phyloP scores from a whole-genome alignment of 2,797 vertebrate species.

The Okamejei kenojei region DNA sequence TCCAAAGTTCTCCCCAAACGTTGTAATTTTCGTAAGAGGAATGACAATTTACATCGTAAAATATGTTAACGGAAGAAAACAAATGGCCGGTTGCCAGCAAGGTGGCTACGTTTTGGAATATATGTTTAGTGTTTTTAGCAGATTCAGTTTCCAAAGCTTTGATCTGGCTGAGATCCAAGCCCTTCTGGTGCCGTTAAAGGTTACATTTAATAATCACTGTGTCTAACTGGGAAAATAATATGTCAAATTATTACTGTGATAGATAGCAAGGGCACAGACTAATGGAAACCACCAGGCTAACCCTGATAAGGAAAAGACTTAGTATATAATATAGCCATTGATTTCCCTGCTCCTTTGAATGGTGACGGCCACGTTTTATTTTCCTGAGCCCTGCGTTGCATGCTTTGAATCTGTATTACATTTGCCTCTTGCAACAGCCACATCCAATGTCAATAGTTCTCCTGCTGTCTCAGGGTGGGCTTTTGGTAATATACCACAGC shows the following conservation, averaged over 20 bases:
- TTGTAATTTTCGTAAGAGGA: neutral
- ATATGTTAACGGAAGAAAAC: neutral
- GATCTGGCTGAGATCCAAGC: neutral
- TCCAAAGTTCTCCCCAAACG: neutral
- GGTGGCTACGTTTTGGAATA: neutral
- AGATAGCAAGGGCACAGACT: conserved; percentile 31
- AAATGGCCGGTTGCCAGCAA: neutral
- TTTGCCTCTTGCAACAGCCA: neutral
- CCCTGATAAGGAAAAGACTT: conserved; percentile 13
- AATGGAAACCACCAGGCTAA: conserved; percentile 17
- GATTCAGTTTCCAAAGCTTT: neutral
- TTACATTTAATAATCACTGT: conserved; percentile 30
- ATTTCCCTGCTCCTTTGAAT: conserved; percentile 17
- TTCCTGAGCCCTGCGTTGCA: neutral
- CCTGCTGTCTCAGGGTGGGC: no score
- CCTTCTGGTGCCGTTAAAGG: conserved; percentile 27
- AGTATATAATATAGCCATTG: conserved; percentile 19
- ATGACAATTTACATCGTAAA: neutral
- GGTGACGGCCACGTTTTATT: conserved; percentile 18
- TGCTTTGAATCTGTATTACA: neutral
- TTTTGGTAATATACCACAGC: neutral
- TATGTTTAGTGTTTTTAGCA: conserved; percentile 12
- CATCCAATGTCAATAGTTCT: neutral
- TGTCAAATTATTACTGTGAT: conserved; percentile 27
- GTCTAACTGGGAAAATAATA: conserved; percentile 7